Evolutionary conservation across 2,113 vertebrate genomes (phyloP).

Genomic region (Semnornis frantzii): DNA sequence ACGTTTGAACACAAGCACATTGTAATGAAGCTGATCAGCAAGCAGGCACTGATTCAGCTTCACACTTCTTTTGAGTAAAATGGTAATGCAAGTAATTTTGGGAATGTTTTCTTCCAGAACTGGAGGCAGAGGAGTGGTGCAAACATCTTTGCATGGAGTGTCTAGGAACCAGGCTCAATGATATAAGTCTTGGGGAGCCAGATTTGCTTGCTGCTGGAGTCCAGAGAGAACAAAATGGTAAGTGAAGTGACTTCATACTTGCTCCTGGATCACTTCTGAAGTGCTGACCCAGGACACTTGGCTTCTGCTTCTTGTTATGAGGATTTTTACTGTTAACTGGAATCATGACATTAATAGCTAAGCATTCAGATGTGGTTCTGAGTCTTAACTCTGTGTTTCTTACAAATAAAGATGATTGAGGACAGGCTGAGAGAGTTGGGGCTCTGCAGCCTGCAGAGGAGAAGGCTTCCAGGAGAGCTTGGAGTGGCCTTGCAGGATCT

Average conservation of each 20-base stretch:
- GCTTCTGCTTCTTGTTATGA: neutral
- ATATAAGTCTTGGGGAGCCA: slow-evolving; percentile 98
- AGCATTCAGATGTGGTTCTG: neutral
- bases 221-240: slow-evolving; percentile 96
- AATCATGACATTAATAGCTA: neutral
- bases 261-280: neutral
- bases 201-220: slow-evolving; percentile 97
- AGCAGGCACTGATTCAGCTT: neutral
- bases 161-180: slow-evolving; percentile 92
- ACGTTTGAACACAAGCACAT: neutral
- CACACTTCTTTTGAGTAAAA: neutral
- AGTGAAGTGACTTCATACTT: slow-evolving; percentile 74
- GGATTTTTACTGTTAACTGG: neutral
- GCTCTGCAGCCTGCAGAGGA: no score
- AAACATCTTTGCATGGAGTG: slow-evolving; percentile 97
- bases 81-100: neutral
- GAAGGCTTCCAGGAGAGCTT: no score
- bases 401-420: neutral
- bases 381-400: neutral
- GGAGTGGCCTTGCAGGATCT: no score
- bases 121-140: slow-evolving; percentile 99
- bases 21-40: neutral
- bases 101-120: slow-evolving; percentile 79
- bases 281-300: neutral
- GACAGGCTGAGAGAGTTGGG: no score